Conservation (phyloP, 1,140 invertebrate genomes). For the Ooceraea biroi region DNA sequence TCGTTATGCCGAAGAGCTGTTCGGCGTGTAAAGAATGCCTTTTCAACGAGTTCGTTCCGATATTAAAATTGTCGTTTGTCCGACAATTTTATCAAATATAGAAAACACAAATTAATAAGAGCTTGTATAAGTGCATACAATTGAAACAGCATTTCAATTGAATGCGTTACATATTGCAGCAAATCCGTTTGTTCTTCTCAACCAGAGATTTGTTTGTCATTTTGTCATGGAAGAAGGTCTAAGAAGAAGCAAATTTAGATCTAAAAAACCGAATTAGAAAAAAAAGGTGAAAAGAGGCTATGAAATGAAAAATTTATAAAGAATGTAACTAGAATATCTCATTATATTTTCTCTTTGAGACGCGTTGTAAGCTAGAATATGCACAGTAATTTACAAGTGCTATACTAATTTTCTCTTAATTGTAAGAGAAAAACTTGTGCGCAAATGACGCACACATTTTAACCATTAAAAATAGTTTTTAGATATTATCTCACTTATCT, state of each 20-base stretch:
- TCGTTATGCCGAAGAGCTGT: slow-evolving; percentile 14
- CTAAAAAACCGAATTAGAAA: no score
- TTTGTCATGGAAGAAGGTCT: not conserved
- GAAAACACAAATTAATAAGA: not conserved
- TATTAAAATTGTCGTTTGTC: slow-evolving; percentile 1
- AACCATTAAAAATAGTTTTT: not conserved
- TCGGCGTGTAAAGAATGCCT: not conserved
- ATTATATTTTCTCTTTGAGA: not conserved
- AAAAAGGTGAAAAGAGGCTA: no score
- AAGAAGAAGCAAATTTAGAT: not conserved
- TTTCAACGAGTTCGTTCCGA: not conserved
- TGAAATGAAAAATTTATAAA: not conserved
- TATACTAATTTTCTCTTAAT: not conserved
- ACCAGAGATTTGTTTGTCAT: not conserved
- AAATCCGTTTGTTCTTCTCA: not conserved
- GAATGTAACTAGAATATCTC: not conserved
- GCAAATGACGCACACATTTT: no score
- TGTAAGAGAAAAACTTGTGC: not conserved
- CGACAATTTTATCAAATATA: not conserved
- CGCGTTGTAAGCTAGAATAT: not conserved
- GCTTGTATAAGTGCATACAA: not conserved
- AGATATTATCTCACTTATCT: not conserved
- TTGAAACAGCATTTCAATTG: not conserved
- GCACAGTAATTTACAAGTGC: not conserved
- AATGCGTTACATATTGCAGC: no score